Conservation (phyloP, 2,797 vertebrate species). For the Thamnophis elegans region DNA sequence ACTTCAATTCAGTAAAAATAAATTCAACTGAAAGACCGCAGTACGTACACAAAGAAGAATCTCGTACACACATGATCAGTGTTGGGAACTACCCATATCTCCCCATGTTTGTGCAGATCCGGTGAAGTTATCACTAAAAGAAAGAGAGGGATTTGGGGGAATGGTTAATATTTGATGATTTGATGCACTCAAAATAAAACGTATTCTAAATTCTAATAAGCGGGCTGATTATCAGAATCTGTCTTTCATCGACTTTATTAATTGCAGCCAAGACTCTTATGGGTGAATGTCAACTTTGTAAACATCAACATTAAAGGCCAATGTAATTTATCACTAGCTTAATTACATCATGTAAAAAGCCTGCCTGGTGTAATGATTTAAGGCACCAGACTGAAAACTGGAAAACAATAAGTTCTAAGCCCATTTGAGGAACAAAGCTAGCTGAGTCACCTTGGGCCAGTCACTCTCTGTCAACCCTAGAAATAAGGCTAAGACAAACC, state of each 20-base stretch:
- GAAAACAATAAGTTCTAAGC: background rate
- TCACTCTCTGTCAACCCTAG: background rate
- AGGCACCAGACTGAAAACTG: background rate
- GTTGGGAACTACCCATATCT: slow-evolving; percentile 91
- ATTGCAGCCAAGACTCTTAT: background rate
- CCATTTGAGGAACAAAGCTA: background rate
- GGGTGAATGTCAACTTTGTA: background rate
- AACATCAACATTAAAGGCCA: background rate
- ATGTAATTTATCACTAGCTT: background rate
- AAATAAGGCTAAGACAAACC: background rate
- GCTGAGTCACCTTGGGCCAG: background rate
- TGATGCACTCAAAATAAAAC: background rate
- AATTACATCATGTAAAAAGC: background rate
- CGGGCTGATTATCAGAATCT: background rate
- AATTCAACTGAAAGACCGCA: background rate
- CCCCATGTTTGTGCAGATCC: slow-evolving; percentile 90
- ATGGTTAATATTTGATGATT: background rate
- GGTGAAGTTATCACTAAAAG: slow-evolving; percentile 85
- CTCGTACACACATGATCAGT: slow-evolving; percentile 90
- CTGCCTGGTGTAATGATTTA: background rate
- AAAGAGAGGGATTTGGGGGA: slow-evolving; percentile 32
- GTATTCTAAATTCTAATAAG: background rate
- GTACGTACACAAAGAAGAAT: slow-evolving; percentile 93
- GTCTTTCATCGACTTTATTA: background rate
- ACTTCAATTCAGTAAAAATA: background rate